Conservation (phyloP, 1,140 invertebrate species). For the Metaphire vulgaris region DNA sequence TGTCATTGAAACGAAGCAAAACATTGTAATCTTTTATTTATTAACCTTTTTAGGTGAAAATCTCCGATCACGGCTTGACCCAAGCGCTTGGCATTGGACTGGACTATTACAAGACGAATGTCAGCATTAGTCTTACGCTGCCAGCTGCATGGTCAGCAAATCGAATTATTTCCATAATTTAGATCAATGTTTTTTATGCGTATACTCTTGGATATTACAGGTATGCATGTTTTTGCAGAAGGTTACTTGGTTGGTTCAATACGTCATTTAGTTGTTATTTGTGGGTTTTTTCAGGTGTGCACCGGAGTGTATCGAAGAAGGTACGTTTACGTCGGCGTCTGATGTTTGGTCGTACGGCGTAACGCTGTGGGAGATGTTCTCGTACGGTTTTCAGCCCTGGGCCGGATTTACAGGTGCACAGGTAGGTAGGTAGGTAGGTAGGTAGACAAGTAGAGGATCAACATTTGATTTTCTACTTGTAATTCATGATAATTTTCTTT, state of each 20-base stretch:
- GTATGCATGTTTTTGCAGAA: too few species aligned
- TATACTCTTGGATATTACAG: too few species aligned
- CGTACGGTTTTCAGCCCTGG: constrained; percentile 96
- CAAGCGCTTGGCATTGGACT: constrained; percentile 92
- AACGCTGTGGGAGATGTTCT: constrained; percentile 99
- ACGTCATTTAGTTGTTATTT: constrained; percentile 6
- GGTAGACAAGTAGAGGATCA: too few species aligned
- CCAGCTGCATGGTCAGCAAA: constrained; percentile 85
- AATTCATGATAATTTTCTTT: too few species aligned
- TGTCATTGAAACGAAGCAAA: too few species aligned
- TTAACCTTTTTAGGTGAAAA: constrained; percentile 65
- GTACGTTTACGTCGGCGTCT: constrained; percentile 88
- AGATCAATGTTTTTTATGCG: too few species aligned
- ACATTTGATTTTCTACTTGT: too few species aligned
- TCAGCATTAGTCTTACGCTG: constrained; percentile 92
- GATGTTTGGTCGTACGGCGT: constrained; percentile 98
- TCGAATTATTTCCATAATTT: too few species aligned
- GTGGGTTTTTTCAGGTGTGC: constrained; percentile 67
- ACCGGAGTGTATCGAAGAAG: constrained; percentile 92
- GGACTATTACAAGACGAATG: constrained; percentile 98
- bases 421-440: constrained; percentile 59
- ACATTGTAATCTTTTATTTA: neutral
- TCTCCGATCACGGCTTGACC: constrained; percentile 94
- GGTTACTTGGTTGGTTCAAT: too few species aligned
- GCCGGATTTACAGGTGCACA: constrained; percentile 85